Evolutionary conservation across 2,113 vertebrate species (phyloP), one percentile per base, ranked within the genome.

Genomic region (Odontesthes bonariensis): DNA sequence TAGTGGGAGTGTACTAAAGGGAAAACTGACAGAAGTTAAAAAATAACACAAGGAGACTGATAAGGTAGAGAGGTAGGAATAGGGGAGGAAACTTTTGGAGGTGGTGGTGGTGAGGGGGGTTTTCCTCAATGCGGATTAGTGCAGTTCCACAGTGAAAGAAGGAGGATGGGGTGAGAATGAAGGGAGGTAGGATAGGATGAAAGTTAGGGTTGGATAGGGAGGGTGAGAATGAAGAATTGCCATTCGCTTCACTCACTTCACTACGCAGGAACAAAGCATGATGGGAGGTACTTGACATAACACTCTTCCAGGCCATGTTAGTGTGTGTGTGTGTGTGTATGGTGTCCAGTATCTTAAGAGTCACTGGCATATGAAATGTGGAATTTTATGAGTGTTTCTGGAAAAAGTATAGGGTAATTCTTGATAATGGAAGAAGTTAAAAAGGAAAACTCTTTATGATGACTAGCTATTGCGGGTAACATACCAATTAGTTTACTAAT

Each of bases 231-330:
- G 95, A 96, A 95, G 95, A 96, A 96, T 97, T 96, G 95, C 95
- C 95, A 96, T 95, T 95, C 95, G 93, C 89, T 94, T 96, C 95
- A 94, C 96, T 90, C 94, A 95, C 96, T 97, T 96, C 96, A 96
- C 95, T 95, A 95, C 94, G 89, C 96, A 97, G 88, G 58, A 66
- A 98, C 96, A 98, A 97, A 96, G 95, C 95, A 89, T 96, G 96
- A 95, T 96, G 96, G 96, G 96, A 97, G 96, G 95, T 95, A 97
- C 96, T 98, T 97, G 96, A 97, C 96, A 97, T 95, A 95, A 96
- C 95, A 96, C 95, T 96, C 95, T 96, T 96, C 96, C 95, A 96
- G 95, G 96, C 95, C 96, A 95, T 95, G 95, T 96, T 95, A 93
- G 75, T 79, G 75, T 76, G 77, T 66, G 68, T 71, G 75, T 62